phyloP scores from a whole-genome alignment of 1,140 invertebrate genomes.

The Zaprionus africanus region DNA sequence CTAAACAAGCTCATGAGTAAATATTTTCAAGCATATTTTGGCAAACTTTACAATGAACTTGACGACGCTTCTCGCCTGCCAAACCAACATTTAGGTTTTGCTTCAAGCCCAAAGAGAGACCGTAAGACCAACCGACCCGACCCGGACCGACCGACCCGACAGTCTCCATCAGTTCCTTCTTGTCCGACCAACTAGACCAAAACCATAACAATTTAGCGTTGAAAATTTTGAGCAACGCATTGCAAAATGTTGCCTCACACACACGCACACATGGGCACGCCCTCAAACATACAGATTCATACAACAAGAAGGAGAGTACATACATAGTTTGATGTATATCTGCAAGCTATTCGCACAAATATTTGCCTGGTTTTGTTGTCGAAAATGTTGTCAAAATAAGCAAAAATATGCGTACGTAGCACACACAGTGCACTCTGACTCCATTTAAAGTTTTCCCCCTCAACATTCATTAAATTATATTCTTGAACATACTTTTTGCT shows the following conservation, averaged over 20 bases:
- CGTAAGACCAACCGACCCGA: neutral
- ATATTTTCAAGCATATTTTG: constrained; percentile 79
- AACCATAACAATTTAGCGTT: constrained; percentile 76
- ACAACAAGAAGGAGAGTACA: neutral
- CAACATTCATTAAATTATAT: constrained; percentile 34
- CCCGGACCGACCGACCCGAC: neutral
- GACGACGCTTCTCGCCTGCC: constrained; percentile 32
- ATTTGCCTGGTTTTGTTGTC: constrained; percentile 53
- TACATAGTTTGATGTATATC: constrained; percentile 39
- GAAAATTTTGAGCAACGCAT: constrained; percentile 76
- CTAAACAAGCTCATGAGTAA: constrained; percentile 79
- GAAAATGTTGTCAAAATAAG: constrained; percentile 60
- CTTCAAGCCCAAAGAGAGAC: neutral
- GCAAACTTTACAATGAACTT: constrained; percentile 67
- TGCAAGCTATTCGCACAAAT: constrained; percentile 70
- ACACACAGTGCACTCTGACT: constrained; percentile 5
- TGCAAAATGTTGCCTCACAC: constrained; percentile 58
- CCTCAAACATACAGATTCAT: neutral
- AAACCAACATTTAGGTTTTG: constrained; percentile 24
- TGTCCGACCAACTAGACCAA: constrained; percentile 29
- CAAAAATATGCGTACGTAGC: constrained; percentile 54
- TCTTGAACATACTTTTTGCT: constrained; percentile 8
- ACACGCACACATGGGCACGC: constrained; percentile 10
- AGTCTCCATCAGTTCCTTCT: neutral
- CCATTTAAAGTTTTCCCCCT: constrained; percentile 33